Conservation (phyloP, 1,140 invertebrate genomes). For the Calephelis virginiensis region DNA sequence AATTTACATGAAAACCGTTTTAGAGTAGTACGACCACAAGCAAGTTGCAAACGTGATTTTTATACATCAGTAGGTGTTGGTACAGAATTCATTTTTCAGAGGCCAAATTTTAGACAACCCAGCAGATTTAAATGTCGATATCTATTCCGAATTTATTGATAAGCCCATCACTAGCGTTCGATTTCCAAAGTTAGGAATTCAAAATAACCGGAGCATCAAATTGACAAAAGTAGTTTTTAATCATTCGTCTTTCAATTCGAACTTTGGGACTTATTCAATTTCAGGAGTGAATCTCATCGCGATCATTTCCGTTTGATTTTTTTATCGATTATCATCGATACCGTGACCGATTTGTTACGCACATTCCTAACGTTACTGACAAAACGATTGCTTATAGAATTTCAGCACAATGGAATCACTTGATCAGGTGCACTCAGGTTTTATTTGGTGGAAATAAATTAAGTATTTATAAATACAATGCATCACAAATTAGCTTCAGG, state of each 20-base stretch:
- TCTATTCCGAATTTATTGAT: not conserved
- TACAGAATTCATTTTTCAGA: too few species aligned
- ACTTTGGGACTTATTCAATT: slow-evolving; percentile 71
- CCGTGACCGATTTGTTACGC: slow-evolving; percentile 58
- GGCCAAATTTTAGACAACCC: too few species aligned
- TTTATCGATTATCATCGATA: slow-evolving; percentile 49
- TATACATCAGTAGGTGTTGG: too few species aligned
- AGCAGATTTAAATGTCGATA: not conserved
- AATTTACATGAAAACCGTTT: too few species aligned
- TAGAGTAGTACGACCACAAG: too few species aligned
- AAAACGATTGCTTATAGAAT: slow-evolving; percentile 33
- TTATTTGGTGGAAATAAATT: slow-evolving; percentile 20
- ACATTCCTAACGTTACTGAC: slow-evolving; percentile 50
- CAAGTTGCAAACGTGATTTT: too few species aligned
- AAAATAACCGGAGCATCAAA: slow-evolving; percentile 48
- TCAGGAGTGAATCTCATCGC: slow-evolving; percentile 57
- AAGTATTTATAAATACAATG: slow-evolving; percentile 19
- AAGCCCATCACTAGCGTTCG: slow-evolving; percentile 36
- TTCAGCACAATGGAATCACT: slow-evolving; percentile 26
- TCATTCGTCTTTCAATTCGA: slow-evolving; percentile 67
- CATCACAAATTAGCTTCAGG: slow-evolving; percentile 1
- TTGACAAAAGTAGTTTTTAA: slow-evolving; percentile 61
- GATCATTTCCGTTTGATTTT: slow-evolving; percentile 63
- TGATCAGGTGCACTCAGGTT: slow-evolving; percentile 19
- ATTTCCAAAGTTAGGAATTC: slow-evolving; percentile 43